phyloP scores from a whole-genome alignment of 2,113 vertebrate species.

The Cranoglanis bouderius region DNA sequence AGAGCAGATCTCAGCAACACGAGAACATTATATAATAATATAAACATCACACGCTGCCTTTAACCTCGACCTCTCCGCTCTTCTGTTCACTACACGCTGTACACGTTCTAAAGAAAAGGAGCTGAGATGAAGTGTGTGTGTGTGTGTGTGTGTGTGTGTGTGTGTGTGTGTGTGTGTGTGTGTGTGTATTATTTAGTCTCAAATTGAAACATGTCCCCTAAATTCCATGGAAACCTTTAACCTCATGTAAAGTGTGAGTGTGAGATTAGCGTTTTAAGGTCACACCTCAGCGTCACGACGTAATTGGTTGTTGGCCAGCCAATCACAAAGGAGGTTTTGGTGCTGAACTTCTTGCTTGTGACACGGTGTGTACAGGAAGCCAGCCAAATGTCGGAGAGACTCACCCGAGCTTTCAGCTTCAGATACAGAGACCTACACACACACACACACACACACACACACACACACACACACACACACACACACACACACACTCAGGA shows the following conservation, averaged over 20 bases:
- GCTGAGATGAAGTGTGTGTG: too few species aligned
- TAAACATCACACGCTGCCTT: too few species aligned
- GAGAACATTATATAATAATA: too few species aligned
- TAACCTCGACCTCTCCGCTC: too few species aligned
- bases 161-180: too few species aligned
- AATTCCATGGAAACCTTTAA: too few species aligned
- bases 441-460: constrained; percentile 9
- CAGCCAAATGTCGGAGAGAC: constrained; percentile 74
- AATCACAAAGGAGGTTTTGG: constrained; percentile 75
- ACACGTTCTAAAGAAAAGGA: too few species aligned
- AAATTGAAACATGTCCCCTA: neutral
- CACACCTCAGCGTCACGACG: constrained; percentile 76
- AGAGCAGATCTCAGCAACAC: too few species aligned
- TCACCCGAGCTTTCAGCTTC: constrained; percentile 77
- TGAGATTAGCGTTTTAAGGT: too few species aligned
- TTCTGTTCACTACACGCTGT: too few species aligned
- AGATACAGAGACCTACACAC: constrained; percentile 72
- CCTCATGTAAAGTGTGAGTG: neutral
- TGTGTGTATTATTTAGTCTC: too few species aligned
- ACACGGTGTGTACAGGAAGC: constrained; percentile 68
- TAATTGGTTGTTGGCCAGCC: constrained; percentile 80
- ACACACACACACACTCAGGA: neutral
- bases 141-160: too few species aligned
- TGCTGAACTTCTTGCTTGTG: constrained; percentile 70
- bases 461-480: neutral